Percentiles rank a stretch among this genome's conserved stretches.
Evolutionary conservation across 2,888 invertebrate species (phyloP).

Genomic region (Cosmia pyralina): DNA sequence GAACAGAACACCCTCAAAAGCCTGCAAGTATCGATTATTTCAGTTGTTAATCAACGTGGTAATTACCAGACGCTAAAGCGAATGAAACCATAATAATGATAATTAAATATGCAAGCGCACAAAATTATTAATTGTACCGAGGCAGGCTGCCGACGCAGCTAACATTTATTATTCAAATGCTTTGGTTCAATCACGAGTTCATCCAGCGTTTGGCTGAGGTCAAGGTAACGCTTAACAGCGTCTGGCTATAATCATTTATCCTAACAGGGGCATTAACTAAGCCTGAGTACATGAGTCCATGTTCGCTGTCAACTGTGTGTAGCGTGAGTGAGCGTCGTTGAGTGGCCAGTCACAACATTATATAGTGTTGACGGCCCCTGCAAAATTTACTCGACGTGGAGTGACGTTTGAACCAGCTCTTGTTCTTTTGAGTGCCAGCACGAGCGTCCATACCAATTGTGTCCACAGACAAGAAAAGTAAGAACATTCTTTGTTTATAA

Average conservation of each 20-base stretch:
- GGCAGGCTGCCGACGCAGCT: slow-evolving; percentile 64
- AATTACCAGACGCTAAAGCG: slow-evolving; percentile 47
- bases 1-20: slow-evolving; percentile 17
- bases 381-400: slow-evolving; percentile 51
- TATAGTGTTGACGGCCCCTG: slow-evolving; percentile 63
- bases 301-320: slow-evolving; percentile 45
- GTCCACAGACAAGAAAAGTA: slow-evolving; percentile 6
- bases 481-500: slow-evolving; percentile 5
- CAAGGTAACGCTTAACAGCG: slow-evolving; percentile 58
- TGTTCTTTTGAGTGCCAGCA: slow-evolving; percentile 34
- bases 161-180: slow-evolving; percentile 74
- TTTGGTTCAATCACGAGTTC: slow-evolving; percentile 69
- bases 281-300: slow-evolving; percentile 41
- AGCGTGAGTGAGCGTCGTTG: slow-evolving; percentile 29
- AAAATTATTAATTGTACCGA: slow-evolving; percentile 69
- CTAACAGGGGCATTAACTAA: slow-evolving; percentile 51
- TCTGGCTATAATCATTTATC: slow-evolving; percentile 60
- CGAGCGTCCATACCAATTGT: background rate
- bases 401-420: slow-evolving; percentile 33
- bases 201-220: slow-evolving; percentile 51
- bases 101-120: slow-evolving; percentile 62
- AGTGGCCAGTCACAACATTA: slow-evolving; percentile 60
- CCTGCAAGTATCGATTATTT: slow-evolving; percentile 55
- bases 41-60: slow-evolving; percentile 49
- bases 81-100: slow-evolving; percentile 61